Base-by-base conservation (phyloP, 1,140 invertebrate species). In the Tetragnatha versicolor region DNA sequence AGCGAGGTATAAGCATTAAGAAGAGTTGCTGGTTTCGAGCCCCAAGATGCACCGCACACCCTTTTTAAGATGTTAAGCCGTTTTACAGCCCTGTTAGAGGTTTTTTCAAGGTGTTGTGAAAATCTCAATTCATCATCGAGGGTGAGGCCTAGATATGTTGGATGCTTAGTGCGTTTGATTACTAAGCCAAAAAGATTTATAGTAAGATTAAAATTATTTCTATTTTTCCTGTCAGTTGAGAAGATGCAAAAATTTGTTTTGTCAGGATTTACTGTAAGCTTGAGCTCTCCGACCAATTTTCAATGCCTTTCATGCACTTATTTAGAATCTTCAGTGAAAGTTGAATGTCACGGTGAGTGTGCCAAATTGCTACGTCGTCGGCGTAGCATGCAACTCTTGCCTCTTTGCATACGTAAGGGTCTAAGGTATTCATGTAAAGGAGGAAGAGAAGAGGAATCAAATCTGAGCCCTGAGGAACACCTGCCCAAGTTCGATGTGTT, bases 171-270 rank as follows among this genome's bases (percentile, higher is more conserved):
- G 2, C 14, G 31, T 63, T 39, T 37, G 60, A 63, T 63, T 3
- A 12, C 60, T 2, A n/a, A 63, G 33, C 33, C 9, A 63, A 39
- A 39, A 39, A 63, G 0, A 20, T 63, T 63, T 35, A 63, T 39
- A 39, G 27, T 63, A 39, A 6, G 60, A 63, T 39, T 22, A 22
- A 63, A 63, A 37, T 3, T 7, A 7, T 20, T 20, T 39, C 35
- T 35, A 5, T 63, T 63, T 63, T 63, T 63, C 31, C 33, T 63
- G n/a, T n/a, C n/a, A n/a, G n/a, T n/a, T n/a, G n/a, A n/a, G n/a
- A n/a, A n/a, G n/a, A n/a, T n/a, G n/a, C n/a, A n/a, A n/a, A n/a
- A n/a, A n/a, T n/a, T n/a, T n/a, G n/a, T n/a, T n/a, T n/a, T n/a
- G n/a, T n/a, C n/a, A n/a, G n/a, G n/a, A n/a, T n/a, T n/a, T n/a